Evolutionary conservation across 2,888 invertebrate species (phyloP).

Genomic region (Synanthedon vespiformis): DNA sequence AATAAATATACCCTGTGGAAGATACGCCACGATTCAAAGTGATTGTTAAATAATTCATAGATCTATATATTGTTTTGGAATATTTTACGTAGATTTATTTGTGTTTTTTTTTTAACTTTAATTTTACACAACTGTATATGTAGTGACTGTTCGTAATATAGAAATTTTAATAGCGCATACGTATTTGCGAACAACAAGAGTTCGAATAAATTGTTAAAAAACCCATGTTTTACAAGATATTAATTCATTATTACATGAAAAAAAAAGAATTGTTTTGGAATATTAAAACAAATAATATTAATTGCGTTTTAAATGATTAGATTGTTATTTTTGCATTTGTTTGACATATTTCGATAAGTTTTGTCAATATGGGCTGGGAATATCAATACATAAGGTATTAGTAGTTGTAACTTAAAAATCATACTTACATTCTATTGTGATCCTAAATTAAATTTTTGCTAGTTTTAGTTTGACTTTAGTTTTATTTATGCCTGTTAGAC

Average conservation of each 20-base stretch:
- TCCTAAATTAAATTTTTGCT: conserved; percentile 62
- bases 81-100: conserved; percentile 1
- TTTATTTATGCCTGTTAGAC: conserved; percentile 20
- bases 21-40: conserved; percentile 21
- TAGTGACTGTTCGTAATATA: background rate
- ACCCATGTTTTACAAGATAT: background rate
- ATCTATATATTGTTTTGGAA: conserved; percentile 27
- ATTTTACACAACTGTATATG: background rate
- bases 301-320: background rate
- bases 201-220: background rate
- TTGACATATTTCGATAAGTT: conserved; percentile 7
- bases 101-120: background rate
- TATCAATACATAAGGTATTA: conserved; percentile 7
- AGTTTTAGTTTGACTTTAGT: conserved; percentile 35
- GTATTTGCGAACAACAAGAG: background rate
- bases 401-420: conserved; percentile 29
- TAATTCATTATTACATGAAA: too few species aligned
- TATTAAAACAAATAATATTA: background rate
- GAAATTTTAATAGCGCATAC: too few species aligned
- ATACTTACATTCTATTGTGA: conserved; percentile 44
- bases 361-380: background rate
- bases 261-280: too few species aligned
- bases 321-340: conserved; percentile 7
- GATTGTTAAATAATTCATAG: conserved; percentile 35
- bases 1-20: conserved; percentile 8